Base-by-base conservation (phyloP, 2,888 invertebrate genomes). In the Cheilosia vernalis region DNA sequence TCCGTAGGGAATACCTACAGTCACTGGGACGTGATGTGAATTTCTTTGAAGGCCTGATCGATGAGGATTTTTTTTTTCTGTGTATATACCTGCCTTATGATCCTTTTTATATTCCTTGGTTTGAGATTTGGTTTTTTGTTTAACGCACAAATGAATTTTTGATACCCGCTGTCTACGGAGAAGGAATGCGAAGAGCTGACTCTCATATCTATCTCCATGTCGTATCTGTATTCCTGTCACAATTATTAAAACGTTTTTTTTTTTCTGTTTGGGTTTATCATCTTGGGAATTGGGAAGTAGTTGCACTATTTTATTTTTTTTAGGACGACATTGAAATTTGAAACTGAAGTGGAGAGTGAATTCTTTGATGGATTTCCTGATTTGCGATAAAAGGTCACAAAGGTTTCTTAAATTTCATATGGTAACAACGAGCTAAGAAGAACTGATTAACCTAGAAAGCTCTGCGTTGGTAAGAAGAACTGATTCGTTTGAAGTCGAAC, bases 1-100 rank as follows among this genome's bases (percentile, higher is more conserved):
- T 53, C 60, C 37, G 10, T 42, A 30, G 76, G 76, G 67, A 76
- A 66, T 53, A 51, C 27, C 27, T 27, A 6, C 21, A 73, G 49
- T 40, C 49, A 64, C 37, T 24, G 74, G 64, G 63, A 84, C 84
- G 80, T 84, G 84, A 84, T 80, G 74, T 70, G 84, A 80, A 84
- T 84, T 74, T 61, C 42, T 33, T 63, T 27, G 10, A 37, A 47
- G 15, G 21, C 24, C 49, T 53, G 67, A 77, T 69, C 77, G 60
- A 77, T 61, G 19, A 5, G 55, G 15, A 1, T 13, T 37, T 37
- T 61, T 55, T 4, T 10, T 60, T 40, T 37, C n/a, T n/a, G n/a
- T n/a, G 15, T 1, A 42, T 21, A 24, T 13, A 9, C 51, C 51
- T 49, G 19, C 56, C 47, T 64, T 56, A 44, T 33, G 44, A 55